These are phyloP conservation scores for Excalfactoria chinensis DNA, from an alignment of 2,113 vertebrate genomes.

Conservation along the genomic window DNA sequence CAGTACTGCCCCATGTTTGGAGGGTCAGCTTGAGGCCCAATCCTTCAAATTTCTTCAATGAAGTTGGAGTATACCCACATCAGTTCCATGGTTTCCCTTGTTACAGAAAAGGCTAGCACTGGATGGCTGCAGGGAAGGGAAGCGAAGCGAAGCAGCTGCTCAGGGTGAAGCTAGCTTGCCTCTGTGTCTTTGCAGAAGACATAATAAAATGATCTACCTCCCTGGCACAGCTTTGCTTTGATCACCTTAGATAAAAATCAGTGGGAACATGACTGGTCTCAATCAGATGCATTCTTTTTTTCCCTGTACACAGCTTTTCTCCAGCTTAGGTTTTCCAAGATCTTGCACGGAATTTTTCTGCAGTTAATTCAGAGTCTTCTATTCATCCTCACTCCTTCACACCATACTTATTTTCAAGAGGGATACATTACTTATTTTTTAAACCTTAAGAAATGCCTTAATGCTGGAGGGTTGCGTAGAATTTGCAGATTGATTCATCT, in stretches of 20 bases:
- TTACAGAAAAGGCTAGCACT: background rate
- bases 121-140: background rate
- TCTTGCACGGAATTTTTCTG: background rate
- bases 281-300: background rate
- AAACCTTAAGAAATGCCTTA: background rate
- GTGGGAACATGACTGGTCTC: background rate
- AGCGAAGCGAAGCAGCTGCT: background rate
- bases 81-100: accelerated
- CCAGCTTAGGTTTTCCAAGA: background rate
- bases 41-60: background rate
- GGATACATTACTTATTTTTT: background rate
- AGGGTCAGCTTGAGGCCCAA: background rate
- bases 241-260: background rate
- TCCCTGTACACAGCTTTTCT: background rate
- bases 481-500: background rate
- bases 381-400: background rate
- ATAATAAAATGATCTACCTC: background rate
- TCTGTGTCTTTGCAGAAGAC: background rate
- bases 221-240: background rate
- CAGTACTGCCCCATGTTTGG: background rate
- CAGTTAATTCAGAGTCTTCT: background rate
- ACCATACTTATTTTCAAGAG: background rate
- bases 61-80: background rate
- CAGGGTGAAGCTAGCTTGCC: background rate
- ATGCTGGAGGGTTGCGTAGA: background rate